phyloP scores from a whole-genome alignment of 2,888 invertebrate species.

The Brenthis ino region DNA sequence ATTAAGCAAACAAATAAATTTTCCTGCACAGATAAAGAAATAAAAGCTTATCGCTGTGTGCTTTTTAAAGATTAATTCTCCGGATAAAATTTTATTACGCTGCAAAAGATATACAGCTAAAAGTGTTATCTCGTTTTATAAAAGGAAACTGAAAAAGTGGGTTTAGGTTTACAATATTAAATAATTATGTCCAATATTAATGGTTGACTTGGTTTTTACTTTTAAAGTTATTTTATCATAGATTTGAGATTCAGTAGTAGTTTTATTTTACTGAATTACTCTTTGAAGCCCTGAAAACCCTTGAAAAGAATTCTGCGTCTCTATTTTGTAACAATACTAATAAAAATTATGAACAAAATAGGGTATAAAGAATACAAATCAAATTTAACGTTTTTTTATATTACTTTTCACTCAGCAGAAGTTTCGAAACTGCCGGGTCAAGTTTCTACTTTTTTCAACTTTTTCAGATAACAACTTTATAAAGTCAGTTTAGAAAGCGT shows the following conservation, averaged over 20 bases:
- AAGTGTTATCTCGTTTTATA: conserved; percentile 14
- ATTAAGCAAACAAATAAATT: background rate
- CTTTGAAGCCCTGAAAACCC: too few relatives aligned
- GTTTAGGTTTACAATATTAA: background rate
- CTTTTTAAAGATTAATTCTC: conserved; percentile 78
- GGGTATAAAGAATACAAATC: background rate
- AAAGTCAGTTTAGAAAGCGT: conserved; percentile 23
- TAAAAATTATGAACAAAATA: background rate
- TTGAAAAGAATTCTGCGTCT: too few relatives aligned
- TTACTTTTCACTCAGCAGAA: conserved; percentile 13
- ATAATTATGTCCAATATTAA: too few relatives aligned
- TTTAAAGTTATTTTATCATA: too few relatives aligned
- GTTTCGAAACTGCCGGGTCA: conserved; percentile 9
- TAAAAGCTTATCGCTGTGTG: conserved; percentile 56
- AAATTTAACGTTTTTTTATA: conserved; percentile 4
- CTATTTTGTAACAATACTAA: background rate
- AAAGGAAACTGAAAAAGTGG: conserved; percentile 10
- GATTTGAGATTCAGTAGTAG: too few relatives aligned
- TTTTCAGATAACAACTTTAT: conserved; percentile 21
- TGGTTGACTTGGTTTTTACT: background rate
- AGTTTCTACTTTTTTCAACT: conserved; percentile 17
- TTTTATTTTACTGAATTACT: too few relatives aligned
- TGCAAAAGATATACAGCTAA: conserved; percentile 14
- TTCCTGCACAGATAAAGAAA: conserved; percentile 45
- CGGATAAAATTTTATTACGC: conserved; percentile 61